Evolutionary conservation across 2,888 invertebrate species (phyloP).

Genomic region (Piscicola geometra): DNA sequence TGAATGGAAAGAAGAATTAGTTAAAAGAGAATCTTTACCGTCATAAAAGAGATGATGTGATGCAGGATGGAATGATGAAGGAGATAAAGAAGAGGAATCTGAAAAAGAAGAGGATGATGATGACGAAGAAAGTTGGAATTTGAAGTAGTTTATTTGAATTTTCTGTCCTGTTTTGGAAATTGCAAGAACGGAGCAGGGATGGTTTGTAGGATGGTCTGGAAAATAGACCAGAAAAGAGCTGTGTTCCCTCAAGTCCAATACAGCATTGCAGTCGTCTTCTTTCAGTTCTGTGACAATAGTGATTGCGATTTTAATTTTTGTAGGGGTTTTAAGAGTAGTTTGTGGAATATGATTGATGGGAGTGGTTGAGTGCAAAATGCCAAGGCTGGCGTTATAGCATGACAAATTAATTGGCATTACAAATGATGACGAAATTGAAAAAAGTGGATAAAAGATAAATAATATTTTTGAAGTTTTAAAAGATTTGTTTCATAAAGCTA

Average conservation of each 20-base stretch:
- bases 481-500: no score
- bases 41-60: no score
- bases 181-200: not conserved
- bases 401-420: no score
- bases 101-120: not conserved
- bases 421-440: no score
- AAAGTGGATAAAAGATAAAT: no score
- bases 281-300: not conserved
- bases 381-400: no score
- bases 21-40: no score
- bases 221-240: not conserved
- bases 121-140: not conserved
- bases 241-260: not conserved
- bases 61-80: not conserved
- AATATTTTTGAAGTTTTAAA: no score
- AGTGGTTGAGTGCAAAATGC: no score
- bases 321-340: no score
- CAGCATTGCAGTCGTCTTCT: not conserved
- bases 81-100: not conserved
- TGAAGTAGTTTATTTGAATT: conserved; percentile 7
- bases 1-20: no score
- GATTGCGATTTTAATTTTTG: not conserved
- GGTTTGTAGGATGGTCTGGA: not conserved
- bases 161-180: not conserved
- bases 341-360: no score